Evolutionary conservation across 1,140 invertebrate species (phyloP), one percentile per base, ranked within the genome.

Genomic region (Thalassaphorura encarpata): DNA sequence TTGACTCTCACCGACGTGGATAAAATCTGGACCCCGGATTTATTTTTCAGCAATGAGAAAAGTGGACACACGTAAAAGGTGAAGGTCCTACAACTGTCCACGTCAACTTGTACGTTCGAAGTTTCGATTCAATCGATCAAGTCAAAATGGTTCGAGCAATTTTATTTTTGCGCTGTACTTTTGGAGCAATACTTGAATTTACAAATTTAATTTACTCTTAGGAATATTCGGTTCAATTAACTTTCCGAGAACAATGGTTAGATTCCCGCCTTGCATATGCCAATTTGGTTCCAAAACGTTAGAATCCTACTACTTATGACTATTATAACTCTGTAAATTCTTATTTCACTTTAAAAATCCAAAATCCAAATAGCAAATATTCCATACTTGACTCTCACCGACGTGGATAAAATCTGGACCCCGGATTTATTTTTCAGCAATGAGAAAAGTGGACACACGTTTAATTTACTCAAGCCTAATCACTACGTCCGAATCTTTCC

Each of bases 361-460:
- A 18, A 26, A 51, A 40, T 42, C 13, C 19, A 45, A 19, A n/a
- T 46, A 60, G 54, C 67, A 47, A 60, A 63, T 46, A 60, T 70
- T 13, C 51, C 59, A 36, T 72, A 71, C 56, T 57, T 70, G 66
- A 76, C 66, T 33, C 64, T 70, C 46, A 69, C 62, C 39, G 72
- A 69, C 60, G 67, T 58, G 6, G 64, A 70, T 26, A 66, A 71
- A 56, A 72, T 77, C 47, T 78, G 76, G 76, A 72, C 70, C 65
- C 75, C 75, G 6, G 75, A 77, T 68, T 66, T 77, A 16, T 77
- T 77, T 55, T 78, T 77, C 54, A 68, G 71, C 31, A 77, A 77
- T 61, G 75, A 77, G 63, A 75, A 74, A 66, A 69, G 67, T 48
- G 72, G 74, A 6, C 67, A 75, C 56, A 69, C 73, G 51, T 76